A percentile compares a stretch with the other conserved stretches of the same genome.
Conservation (phyloP, 2,888 invertebrate genomes). For the Parnassius smintheus region DNA sequence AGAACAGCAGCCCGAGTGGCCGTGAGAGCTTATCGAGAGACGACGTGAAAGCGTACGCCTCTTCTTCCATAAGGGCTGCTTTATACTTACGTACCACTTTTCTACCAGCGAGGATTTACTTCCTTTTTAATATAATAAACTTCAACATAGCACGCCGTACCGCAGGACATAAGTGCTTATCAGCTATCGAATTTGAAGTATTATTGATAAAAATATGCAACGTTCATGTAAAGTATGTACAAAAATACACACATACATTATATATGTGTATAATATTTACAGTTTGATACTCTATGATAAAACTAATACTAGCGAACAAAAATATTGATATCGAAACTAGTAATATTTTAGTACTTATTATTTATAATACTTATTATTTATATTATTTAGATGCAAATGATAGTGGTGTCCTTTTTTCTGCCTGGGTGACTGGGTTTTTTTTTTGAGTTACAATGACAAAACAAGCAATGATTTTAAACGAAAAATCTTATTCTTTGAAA, state of each 20-base stretch:
- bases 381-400: no score
- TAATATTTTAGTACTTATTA: no score
- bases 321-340: no score
- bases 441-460: no score
- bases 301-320: no score
- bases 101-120: slow-evolving; percentile 46
- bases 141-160: slow-evolving; percentile 8
- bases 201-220: slow-evolving; percentile 6
- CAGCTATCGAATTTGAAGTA: slow-evolving; percentile 10
- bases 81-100: slow-evolving; percentile 66
- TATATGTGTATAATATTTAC: no score
- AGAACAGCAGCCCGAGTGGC: slow-evolving; percentile 40
- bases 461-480: no score
- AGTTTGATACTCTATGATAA: no score
- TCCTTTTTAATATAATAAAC: slow-evolving; percentile 50
- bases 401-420: no score
- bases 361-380: no score
- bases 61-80: slow-evolving; percentile 66
- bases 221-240: not conserved
- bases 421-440: no score
- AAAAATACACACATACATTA: not conserved
- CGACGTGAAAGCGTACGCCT: slow-evolving; percentile 57
- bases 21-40: slow-evolving; percentile 66
- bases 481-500: no score
- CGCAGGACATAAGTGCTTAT: slow-evolving; percentile 9